Conservation (phyloP, 2,797 vertebrate species). For the Peromyscus nudipes region DNA sequence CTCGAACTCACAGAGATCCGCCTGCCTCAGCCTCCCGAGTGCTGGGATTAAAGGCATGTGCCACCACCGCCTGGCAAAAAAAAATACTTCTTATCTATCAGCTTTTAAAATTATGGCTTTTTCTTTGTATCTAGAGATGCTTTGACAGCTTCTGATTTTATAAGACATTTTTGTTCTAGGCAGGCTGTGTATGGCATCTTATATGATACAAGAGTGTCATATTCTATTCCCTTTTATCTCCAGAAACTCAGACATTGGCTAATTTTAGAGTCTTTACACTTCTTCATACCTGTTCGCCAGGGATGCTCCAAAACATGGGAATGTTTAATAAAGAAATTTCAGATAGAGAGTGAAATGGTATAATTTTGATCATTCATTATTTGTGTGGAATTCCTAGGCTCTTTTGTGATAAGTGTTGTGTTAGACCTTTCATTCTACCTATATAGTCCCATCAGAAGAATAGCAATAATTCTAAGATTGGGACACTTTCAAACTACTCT, state of each 20-base stretch:
- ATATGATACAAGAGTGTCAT: neutral
- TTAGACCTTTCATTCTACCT: neutral
- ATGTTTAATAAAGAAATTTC: constrained; percentile 30
- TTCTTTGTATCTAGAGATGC: constrained; percentile 29
- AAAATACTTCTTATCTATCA: neutral
- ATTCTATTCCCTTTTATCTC: neutral
- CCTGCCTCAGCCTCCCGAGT: too few species aligned
- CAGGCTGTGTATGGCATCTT: neutral
- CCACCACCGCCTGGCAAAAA: too few species aligned
- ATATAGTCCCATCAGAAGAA: neutral
- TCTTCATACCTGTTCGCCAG: neutral
- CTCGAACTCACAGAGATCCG: too few species aligned
- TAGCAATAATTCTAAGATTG: neutral
- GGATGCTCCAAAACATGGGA: neutral
- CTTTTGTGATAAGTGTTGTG: neutral
- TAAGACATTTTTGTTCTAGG: neutral
- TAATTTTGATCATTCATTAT: neutral
- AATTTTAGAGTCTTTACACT: neutral
- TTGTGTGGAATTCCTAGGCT: constrained; percentile 10
- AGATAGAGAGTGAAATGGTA: neutral
- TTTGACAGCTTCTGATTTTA: neutral
- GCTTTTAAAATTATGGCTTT: neutral
- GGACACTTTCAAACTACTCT: neutral
- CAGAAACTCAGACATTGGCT: neutral
- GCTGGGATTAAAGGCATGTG: too few species aligned